Evolutionary conservation across 2,888 invertebrate genomes (phyloP).

Genomic region (Carcina quercana): DNA sequence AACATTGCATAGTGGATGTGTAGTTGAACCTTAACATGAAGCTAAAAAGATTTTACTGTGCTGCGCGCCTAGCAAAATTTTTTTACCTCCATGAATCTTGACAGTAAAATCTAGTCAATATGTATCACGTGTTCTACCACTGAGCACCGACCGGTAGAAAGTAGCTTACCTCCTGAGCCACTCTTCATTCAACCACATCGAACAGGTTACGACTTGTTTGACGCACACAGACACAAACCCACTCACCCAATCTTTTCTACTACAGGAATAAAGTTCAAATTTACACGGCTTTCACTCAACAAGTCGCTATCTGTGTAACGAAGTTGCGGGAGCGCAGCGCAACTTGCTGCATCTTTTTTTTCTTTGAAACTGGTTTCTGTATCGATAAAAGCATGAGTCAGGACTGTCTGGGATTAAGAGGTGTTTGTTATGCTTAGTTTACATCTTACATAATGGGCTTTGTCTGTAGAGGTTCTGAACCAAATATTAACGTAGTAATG

Average conservation of each 20-base stretch:
- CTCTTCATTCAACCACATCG: conserved; percentile 65
- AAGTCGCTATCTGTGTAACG: too few species aligned
- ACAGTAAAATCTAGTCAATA: conserved; percentile 14
- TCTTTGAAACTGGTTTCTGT: conserved; percentile 55
- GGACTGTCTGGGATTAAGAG: conserved; percentile 27
- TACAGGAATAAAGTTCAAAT: not conserved
- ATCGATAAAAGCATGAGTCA: conserved; percentile 62
- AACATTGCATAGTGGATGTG: too few species aligned
- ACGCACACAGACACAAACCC: conserved; percentile 35
- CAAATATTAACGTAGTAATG: too few species aligned
- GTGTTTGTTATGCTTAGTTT: conserved; percentile 18
- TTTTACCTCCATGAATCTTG: not conserved
- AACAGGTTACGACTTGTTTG: conserved; percentile 62
- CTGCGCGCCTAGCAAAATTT: too few species aligned
- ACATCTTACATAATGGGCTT: conserved; percentile 5
- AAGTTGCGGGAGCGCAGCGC: conserved; percentile 53
- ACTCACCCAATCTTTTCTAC: not conserved
- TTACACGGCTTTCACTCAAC: too few species aligned
- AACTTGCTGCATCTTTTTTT: conserved; percentile 49
- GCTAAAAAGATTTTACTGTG: too few species aligned
- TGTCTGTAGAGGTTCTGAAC: not conserved
- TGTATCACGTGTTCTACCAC: conserved; percentile 36
- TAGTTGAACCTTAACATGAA: too few species aligned
- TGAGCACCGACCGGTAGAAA: conserved; percentile 56
- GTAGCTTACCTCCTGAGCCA: conserved; percentile 66